phyloP scores from a whole-genome alignment of 2,888 invertebrate species.

The Watsonalla binaria region DNA sequence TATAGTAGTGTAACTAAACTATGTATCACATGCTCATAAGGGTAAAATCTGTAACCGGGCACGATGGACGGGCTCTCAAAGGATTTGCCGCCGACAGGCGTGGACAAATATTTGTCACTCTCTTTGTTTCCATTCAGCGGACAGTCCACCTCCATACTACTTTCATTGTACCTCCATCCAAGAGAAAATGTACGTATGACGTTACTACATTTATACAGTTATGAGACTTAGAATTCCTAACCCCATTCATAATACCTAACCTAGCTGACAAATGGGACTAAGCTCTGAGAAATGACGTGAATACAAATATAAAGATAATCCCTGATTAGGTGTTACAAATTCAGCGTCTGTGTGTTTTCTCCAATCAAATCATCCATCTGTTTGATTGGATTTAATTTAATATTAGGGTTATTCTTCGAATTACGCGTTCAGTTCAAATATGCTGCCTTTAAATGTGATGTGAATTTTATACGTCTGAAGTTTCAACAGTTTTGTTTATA shows the following conservation, averaged over 20 bases:
- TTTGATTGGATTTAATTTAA: no score
- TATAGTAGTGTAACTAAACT: conserved; percentile 9
- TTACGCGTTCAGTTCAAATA: no score
- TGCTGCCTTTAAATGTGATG: no score
- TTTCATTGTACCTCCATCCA: conserved; percentile 11
- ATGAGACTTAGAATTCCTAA: neutral
- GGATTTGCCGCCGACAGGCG: conserved; percentile 45
- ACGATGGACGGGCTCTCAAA: conserved; percentile 42
- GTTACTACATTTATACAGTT: neutral
- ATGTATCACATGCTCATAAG: conserved; percentile 12
- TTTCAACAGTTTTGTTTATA: no score
- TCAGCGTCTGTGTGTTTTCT: no score
- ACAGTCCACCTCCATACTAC: conserved; percentile 10
- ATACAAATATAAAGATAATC: no score
- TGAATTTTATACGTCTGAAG: no score
- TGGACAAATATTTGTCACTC: conserved; percentile 55
- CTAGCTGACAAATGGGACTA: neutral
- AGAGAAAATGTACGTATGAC: neutral
- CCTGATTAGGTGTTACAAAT: no score
- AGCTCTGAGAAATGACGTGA: no score
- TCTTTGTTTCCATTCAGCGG: conserved; percentile 41
- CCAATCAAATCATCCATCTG: no score
- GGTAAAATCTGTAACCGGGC: conserved; percentile 26
- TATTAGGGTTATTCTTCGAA: no score
- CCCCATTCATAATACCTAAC: neutral